Evolutionary conservation across 2,113 vertebrate species (phyloP).

Genomic region (Prunella fulvescens): DNA sequence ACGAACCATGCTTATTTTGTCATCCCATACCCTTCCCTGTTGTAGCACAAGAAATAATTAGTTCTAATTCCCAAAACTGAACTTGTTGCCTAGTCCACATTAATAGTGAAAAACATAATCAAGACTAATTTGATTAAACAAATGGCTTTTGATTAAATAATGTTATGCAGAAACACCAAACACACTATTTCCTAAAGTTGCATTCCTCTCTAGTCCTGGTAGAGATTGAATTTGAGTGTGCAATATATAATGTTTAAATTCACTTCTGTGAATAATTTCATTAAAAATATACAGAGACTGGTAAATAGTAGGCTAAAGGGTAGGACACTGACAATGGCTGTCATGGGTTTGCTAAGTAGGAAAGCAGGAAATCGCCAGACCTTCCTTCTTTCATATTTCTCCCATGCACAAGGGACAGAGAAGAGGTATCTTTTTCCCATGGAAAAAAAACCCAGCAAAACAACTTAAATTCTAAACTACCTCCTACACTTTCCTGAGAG

Average conservation of each 20-base stretch:
- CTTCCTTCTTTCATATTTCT: not conserved
- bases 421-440: constrained; percentile 45
- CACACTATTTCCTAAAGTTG: not conserved
- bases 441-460: not conserved
- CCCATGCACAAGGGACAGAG: constrained; percentile 6
- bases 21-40: not conserved
- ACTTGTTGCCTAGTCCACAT: not conserved
- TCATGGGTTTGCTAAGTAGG: not conserved
- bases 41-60: not conserved
- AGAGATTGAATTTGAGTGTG: not conserved
- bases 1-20: not conserved
- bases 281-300: not conserved
- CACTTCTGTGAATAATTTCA: not conserved
- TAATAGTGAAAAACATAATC: not conserved
- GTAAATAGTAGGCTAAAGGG: not conserved
- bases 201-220: not conserved
- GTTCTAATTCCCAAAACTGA: not conserved
- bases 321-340: not conserved
- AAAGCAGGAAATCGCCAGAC: constrained; percentile 13
- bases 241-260: not conserved
- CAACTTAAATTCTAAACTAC: not conserved
- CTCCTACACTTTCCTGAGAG: constrained; percentile 56
- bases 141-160: not conserved
- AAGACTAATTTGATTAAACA: not conserved
- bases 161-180: not conserved